These are phyloP conservation scores for Fragum sueziense DNA, from an alignment of 2,888 invertebrate genomes.

Conservation along the genomic window DNA sequence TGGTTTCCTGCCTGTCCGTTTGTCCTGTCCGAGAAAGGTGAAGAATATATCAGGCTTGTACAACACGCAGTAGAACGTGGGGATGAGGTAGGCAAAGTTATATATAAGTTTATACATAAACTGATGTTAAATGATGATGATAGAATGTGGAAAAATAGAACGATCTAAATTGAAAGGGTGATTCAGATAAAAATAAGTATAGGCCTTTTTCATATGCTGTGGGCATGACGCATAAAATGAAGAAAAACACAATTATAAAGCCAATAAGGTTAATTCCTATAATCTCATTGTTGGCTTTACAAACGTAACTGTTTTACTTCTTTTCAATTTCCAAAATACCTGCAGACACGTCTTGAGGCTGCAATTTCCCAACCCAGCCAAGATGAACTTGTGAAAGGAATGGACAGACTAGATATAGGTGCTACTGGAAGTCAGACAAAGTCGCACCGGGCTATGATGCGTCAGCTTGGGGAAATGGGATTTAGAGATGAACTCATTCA, in stretches of 20 bases:
- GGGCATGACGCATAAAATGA: background rate
- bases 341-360: background rate
- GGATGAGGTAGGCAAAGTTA: background rate
- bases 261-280: background rate
- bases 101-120: too few species aligned
- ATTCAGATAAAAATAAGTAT: background rate
- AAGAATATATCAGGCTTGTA: constrained; percentile 24
- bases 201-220: background rate
- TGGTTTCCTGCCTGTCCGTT: constrained; percentile 39
- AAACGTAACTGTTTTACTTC: background rate
- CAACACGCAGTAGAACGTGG: constrained; percentile 1
- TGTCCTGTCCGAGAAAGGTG: constrained; percentile 21
- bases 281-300: background rate
- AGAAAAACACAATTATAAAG: background rate
- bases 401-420: background rate
- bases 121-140: too few species aligned
- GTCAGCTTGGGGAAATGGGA: background rate
- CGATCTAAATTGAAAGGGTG: background rate
- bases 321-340: background rate
- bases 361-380: background rate
- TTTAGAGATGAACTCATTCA: background rate
- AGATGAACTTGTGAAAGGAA: background rate
- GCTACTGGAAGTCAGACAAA: background rate
- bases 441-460: background rate
- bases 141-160: too few species aligned